phyloP scores from a whole-genome alignment of 2,113 vertebrate species.

The Calidris pygmaea region DNA sequence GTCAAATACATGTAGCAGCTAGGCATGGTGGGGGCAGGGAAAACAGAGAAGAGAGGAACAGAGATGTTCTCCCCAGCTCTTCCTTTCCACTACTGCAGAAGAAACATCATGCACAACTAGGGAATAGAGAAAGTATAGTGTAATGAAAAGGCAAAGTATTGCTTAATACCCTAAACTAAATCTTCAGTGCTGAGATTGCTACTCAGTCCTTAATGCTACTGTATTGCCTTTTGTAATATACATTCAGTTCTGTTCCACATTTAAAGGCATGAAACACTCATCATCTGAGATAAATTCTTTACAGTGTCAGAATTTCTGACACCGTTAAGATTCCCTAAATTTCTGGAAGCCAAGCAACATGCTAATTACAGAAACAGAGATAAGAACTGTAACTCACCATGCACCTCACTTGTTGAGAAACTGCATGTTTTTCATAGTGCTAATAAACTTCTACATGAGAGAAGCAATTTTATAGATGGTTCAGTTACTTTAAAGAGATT shows the following conservation, averaged over 20 bases:
- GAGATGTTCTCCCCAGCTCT: background rate
- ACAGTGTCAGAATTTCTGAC: background rate
- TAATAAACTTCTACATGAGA: background rate
- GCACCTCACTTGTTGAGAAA: background rate
- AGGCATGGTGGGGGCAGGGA: background rate
- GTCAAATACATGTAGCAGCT: background rate
- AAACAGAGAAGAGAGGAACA: background rate
- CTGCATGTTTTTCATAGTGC: background rate
- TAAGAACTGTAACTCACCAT: background rate
- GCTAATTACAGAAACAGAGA: background rate
- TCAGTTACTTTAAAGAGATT: background rate
- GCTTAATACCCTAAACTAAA: background rate
- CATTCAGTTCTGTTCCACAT: background rate
- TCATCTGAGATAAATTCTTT: background rate
- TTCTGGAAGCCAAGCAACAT: background rate
- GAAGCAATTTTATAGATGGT: background rate
- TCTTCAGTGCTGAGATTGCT: background rate
- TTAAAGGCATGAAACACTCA: background rate
- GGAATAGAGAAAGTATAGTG: background rate
- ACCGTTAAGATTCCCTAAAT: background rate
- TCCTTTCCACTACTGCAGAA: background rate
- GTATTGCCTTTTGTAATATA: background rate
- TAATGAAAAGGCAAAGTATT: background rate
- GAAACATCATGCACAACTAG: background rate
- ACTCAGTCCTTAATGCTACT: background rate